These are phyloP conservation scores for Melanerpes formicivorus DNA, from an alignment of 2,113 vertebrate species.

Conservation along the genomic window DNA sequence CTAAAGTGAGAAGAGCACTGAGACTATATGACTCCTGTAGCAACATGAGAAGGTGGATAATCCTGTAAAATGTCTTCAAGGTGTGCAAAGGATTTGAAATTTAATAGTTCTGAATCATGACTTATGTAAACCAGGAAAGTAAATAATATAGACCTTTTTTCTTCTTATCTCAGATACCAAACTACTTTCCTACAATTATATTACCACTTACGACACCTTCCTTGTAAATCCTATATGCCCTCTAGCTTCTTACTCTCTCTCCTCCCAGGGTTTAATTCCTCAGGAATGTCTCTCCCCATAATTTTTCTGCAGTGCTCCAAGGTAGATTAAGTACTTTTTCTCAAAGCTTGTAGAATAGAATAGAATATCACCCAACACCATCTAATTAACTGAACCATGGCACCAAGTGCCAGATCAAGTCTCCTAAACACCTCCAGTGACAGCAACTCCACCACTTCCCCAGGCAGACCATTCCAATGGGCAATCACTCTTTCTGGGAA, in stretches of 20 bases:
- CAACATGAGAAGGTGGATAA: background rate
- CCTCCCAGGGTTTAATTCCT: background rate
- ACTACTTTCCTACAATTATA: background rate
- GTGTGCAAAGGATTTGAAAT: background rate
- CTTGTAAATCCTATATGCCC: background rate
- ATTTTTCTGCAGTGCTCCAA: background rate
- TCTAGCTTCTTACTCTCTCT: background rate
- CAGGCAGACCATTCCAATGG: too few species aligned
- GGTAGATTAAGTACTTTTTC: background rate
- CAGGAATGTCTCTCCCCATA: background rate
- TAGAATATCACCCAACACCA: too few species aligned
- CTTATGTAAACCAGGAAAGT: background rate
- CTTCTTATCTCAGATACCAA: background rate
- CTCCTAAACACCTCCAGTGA: too few species aligned
- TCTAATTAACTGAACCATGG: too few species aligned
- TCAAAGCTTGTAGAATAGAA: background rate
- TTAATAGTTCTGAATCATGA: background rate
- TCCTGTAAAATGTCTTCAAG: background rate
- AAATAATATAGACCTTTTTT: background rate
- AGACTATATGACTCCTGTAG: background rate
- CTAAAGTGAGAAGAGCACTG: background rate
- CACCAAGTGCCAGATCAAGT: too few species aligned
- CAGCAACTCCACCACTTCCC: too few species aligned
- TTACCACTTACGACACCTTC: background rate
- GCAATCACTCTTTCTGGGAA: too few species aligned